Evolutionary conservation across 2,888 invertebrate genomes (phyloP).

Genomic region (Orthosia cruda): DNA sequence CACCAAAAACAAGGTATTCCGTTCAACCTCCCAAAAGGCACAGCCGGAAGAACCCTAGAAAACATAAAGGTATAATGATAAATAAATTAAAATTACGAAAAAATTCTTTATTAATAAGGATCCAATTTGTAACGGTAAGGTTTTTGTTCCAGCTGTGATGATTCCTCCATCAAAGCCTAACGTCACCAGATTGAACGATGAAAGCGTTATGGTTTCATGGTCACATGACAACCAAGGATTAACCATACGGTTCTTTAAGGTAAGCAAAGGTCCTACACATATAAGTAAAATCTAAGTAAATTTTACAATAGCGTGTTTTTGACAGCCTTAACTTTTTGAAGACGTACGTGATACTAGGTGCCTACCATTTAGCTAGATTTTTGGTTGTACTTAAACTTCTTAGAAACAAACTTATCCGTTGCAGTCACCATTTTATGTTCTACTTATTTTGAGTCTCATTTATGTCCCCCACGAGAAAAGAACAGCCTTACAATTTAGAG

Average conservation of each 20-base stretch:
- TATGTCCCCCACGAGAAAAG: conserved; percentile 23
- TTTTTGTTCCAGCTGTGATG: conserved; percentile 92
- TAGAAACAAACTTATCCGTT: background rate
- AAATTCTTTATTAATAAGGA: no score
- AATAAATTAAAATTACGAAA: background rate
- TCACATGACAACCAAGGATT: conserved; percentile 96
- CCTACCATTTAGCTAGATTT: no score
- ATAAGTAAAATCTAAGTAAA: no score
- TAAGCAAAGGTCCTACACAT: no score
- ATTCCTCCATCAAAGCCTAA: conserved; percentile 97
- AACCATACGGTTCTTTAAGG: conserved; percentile 97
- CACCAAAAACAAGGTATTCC: conserved; percentile 80
- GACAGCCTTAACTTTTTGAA: no score
- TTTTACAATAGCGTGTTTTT: no score
- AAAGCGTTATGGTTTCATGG: conserved; percentile 98
- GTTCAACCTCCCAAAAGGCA: conserved; percentile 83
- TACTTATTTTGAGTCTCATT: conserved; percentile 16
- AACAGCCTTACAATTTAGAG: conserved; percentile 10
- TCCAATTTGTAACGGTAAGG: no score
- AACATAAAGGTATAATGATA: conserved; percentile 82
- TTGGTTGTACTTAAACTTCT: background rate
- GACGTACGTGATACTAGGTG: no score
- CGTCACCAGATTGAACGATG: conserved; percentile 96
- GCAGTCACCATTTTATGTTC: background rate
- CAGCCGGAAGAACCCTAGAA: conserved; percentile 84